phyloP scores from a whole-genome alignment of 2,113 vertebrate genomes.

The Phalacrocorax pelagicus region DNA sequence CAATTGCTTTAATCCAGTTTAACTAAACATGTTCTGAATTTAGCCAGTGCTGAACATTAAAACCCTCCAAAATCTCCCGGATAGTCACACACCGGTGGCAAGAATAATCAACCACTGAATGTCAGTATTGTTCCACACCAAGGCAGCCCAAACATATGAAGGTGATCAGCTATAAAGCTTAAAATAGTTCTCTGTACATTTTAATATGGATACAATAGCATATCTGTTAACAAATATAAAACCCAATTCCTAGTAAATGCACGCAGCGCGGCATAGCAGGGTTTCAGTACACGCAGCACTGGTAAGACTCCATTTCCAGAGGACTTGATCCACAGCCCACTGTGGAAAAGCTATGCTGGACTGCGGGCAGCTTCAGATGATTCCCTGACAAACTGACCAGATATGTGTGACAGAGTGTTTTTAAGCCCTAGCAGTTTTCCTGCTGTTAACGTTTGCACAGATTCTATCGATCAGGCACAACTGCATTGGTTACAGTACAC shows the following conservation, averaged over 20 bases:
- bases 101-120: constrained; percentile 49
- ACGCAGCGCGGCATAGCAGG: not conserved
- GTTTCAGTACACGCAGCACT: not conserved
- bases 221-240: not conserved
- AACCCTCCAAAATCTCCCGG: constrained; percentile 40
- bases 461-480: not conserved
- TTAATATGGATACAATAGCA: constrained; percentile 6
- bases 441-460: not conserved
- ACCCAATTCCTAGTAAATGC: not conserved
- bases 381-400: not conserved
- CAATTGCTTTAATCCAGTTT: constrained; percentile 41
- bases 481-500: not conserved
- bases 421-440: not conserved
- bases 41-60: not conserved
- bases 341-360: not conserved
- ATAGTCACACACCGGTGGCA: not conserved
- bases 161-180: constrained; percentile 29
- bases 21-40: constrained; percentile 16
- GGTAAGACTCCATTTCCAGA: not conserved
- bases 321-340: not conserved
- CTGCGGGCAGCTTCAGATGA: not conserved
- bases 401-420: fast-evolving
- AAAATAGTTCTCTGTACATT: constrained; percentile 1
- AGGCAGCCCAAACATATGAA: not conserved
- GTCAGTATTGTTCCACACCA: constrained; percentile 47